Conservation (phyloP, 1,140 invertebrate species). For the Phortica variegata region DNA sequence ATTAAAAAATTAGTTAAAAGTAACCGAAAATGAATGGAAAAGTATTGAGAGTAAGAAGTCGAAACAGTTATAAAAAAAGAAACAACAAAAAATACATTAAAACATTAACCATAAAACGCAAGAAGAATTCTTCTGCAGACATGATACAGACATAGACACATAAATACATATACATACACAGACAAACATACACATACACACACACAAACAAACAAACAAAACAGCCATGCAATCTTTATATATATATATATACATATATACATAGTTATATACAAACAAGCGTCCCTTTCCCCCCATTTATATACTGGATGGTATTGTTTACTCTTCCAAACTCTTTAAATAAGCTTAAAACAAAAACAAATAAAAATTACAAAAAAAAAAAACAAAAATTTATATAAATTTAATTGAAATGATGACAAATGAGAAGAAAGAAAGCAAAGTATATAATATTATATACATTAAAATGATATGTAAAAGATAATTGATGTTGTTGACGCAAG, state of each 20-base stretch:
- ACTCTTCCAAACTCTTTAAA: slow-evolving; percentile 53
- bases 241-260: neutral
- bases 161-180: slow-evolving; percentile 18
- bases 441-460: slow-evolving; percentile 12
- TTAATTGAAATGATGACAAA: slow-evolving; percentile 8
- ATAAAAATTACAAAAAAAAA: slow-evolving; percentile 14
- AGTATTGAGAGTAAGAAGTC: slow-evolving; percentile 30
- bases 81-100: slow-evolving; percentile 32
- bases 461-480: slow-evolving; percentile 13
- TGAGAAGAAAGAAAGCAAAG: slow-evolving; percentile 1
- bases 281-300: slow-evolving; percentile 3
- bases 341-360: slow-evolving; percentile 43
- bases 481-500: slow-evolving; percentile 10
- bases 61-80: slow-evolving; percentile 21
- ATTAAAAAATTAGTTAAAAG: slow-evolving; percentile 50
- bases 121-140: slow-evolving; percentile 7
- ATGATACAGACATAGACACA: slow-evolving; percentile 20
- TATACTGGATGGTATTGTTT: slow-evolving; percentile 51
- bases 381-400: slow-evolving; percentile 21
- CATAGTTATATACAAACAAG: neutral
- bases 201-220: slow-evolving; percentile 1
- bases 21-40: slow-evolving; percentile 32
- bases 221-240: neutral
- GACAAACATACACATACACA: slow-evolving; percentile 12
- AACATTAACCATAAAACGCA: slow-evolving; percentile 44